phyloP scores from a whole-genome alignment of 2,113 vertebrate species.

The Parus major region DNA sequence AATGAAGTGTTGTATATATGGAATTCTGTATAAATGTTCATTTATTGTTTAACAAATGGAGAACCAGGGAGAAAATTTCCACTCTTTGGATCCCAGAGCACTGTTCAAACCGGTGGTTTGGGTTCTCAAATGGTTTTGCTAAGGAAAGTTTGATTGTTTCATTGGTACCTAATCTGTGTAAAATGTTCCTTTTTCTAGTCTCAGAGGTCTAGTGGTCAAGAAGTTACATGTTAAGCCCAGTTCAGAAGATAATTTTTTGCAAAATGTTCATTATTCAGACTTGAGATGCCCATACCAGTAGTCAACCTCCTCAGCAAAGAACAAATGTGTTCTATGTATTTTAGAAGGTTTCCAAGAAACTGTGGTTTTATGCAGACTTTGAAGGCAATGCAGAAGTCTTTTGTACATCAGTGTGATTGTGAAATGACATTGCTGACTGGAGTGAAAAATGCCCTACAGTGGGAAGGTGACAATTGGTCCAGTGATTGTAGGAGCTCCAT shows the following conservation, averaged over 20 bases:
- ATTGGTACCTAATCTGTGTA: neutral
- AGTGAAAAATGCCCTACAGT: neutral
- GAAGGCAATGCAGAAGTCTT: neutral
- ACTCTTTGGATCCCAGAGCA: neutral
- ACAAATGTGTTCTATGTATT: neutral
- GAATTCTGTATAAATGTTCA: neutral
- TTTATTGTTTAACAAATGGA: neutral
- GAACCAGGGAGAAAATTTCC: neutral
- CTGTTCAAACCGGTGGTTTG: fast-evolving
- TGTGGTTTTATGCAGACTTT: neutral
- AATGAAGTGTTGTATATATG: neutral
- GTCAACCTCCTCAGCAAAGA: neutral
- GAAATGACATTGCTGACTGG: neutral
- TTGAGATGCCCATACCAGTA: neutral
- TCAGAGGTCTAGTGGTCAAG: neutral
- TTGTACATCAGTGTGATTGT: neutral
- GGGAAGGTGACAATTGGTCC: neutral
- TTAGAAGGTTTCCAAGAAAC: neutral
- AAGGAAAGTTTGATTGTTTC: neutral
- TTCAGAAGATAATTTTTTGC: neutral
- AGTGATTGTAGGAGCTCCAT: neutral
- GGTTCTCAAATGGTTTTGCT: neutral
- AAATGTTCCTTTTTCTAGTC: neutral
- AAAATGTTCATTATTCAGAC: neutral
- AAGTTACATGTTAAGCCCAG: neutral